A percentile compares a stretch with the other conserved stretches of the same genome.
Evolutionary conservation across 2,797 vertebrate genomes (phyloP).

Genomic region (Hemitrygon akajei): DNA sequence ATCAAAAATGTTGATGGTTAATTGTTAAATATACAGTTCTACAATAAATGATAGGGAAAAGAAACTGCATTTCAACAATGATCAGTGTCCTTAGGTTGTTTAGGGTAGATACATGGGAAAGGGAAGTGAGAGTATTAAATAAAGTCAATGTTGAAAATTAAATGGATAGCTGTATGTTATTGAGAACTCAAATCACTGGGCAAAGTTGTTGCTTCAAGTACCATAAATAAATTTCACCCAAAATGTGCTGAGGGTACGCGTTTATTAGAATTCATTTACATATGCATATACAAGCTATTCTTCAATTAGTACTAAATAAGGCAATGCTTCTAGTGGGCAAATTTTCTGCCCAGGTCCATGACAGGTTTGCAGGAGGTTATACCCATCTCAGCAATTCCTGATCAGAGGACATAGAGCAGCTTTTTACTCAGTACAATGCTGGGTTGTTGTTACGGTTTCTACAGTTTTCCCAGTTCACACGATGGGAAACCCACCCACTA

Average conservation of each 20-base stretch:
- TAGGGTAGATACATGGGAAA: neutral
- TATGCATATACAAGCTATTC: no score
- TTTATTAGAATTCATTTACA: no score
- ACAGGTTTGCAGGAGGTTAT: no score
- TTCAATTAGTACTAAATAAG: no score
- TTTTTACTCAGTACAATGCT: no score
- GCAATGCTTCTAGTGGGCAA: no score
- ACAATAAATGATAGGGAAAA: neutral
- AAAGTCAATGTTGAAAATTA: neutral
- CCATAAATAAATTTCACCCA: neutral
- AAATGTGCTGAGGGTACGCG: neutral
- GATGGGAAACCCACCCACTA: no score
- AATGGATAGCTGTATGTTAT: neutral
- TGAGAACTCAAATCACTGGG: neutral
- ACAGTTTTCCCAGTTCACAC: no score
- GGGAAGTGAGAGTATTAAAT: neutral
- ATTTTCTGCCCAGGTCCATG: no score
- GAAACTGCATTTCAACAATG: neutral
- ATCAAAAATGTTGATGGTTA: neutral
- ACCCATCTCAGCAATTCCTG: no score
- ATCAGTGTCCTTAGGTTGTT: neutral
- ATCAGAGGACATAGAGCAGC: no score
- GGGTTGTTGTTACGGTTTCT: no score
- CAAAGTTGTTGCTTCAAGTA: neutral
- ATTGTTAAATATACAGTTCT: neutral